phyloP scores from a whole-genome alignment of 2,888 invertebrate species.

The Gryllus longicercus region DNA sequence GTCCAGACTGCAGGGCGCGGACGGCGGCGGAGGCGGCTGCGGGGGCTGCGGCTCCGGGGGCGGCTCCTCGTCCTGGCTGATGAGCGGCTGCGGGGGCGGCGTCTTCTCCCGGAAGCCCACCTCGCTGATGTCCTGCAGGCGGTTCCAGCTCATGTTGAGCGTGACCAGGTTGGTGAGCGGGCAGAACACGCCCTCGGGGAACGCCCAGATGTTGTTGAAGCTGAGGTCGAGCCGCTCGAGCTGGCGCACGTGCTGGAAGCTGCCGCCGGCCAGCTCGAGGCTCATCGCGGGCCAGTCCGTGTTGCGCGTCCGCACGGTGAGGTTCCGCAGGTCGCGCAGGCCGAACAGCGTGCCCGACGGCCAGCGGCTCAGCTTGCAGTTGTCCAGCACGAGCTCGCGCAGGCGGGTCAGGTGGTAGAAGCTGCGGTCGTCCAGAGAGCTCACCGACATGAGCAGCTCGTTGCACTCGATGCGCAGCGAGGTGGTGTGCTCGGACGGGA shows the following conservation, averaged over 20 bases:
- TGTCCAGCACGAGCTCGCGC: conserved; percentile 74
- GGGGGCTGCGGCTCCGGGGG: conserved; percentile 40
- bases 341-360: conserved; percentile 76
- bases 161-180: conserved; percentile 72
- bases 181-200: conserved; percentile 82
- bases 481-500: conserved; percentile 78
- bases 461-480: conserved; percentile 76
- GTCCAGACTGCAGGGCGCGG: conserved; percentile 66
- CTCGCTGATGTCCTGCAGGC: conserved; percentile 82
- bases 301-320: conserved; percentile 81
- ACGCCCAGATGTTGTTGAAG: conserved; percentile 84
- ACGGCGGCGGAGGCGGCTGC: conserved; percentile 39
- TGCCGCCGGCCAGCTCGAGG: conserved; percentile 74
- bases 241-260: conserved; percentile 72
- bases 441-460: conserved; percentile 74
- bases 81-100: conserved; percentile 60
- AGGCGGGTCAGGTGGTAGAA: conserved; percentile 77
- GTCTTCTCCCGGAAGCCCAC: conserved; percentile 75
- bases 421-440: conserved; percentile 70
- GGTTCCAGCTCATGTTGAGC: conserved; percentile 82
- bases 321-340: conserved; percentile 73
- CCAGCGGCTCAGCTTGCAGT: conserved; percentile 83
- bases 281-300: conserved; percentile 80
- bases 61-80: conserved; percentile 56
- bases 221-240: conserved; percentile 81